A percentile compares a stretch with the other conserved stretches of the same genome.
phyloP scores from a whole-genome alignment of 1,140 invertebrate genomes.

The Agrypnia vestita region DNA sequence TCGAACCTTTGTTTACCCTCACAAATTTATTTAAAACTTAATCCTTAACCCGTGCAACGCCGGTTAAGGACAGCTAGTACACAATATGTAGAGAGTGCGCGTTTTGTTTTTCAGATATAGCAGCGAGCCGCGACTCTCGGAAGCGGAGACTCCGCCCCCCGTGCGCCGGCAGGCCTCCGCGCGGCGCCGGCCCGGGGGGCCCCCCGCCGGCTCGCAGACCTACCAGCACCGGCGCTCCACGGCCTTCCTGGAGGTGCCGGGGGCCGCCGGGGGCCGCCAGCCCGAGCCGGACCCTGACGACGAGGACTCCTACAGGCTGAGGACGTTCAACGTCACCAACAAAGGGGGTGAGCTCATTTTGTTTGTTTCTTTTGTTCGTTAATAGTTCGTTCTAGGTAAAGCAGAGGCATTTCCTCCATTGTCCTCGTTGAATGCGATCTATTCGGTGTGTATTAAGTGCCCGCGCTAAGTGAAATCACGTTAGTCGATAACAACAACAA shows the following conservation, averaged over 20 bases:
- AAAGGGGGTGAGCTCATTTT: conserved; percentile 82
- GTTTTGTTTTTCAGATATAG: conserved; percentile 67
- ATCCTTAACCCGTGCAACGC: too few species aligned
- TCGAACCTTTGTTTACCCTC: too few species aligned
- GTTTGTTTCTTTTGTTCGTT: background rate
- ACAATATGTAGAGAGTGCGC: too few species aligned
- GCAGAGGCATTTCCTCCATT: too few species aligned
- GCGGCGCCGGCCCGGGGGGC: conserved; percentile 68
- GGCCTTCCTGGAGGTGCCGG: conserved; percentile 87
- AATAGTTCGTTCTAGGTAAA: too few species aligned
- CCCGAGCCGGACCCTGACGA: conserved; percentile 76
- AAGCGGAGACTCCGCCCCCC: conserved; percentile 73
- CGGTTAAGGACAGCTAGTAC: too few species aligned
- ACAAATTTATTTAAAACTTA: too few species aligned
- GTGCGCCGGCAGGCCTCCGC: conserved; percentile 73
- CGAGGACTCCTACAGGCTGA: conserved; percentile 87
- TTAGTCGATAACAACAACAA: too few species aligned
- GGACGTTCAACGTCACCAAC: conserved; percentile 91
- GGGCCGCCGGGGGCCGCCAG: conserved; percentile 66
- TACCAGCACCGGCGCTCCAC: conserved; percentile 73
- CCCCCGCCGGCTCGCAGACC: conserved; percentile 55
- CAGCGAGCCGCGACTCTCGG: conserved; percentile 75
- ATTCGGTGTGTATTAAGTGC: too few species aligned
- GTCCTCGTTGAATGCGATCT: too few species aligned
- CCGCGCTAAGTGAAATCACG: too few species aligned